Conservation (phyloP, 2,113 vertebrate species). For the Marmota flaviventris region DNA sequence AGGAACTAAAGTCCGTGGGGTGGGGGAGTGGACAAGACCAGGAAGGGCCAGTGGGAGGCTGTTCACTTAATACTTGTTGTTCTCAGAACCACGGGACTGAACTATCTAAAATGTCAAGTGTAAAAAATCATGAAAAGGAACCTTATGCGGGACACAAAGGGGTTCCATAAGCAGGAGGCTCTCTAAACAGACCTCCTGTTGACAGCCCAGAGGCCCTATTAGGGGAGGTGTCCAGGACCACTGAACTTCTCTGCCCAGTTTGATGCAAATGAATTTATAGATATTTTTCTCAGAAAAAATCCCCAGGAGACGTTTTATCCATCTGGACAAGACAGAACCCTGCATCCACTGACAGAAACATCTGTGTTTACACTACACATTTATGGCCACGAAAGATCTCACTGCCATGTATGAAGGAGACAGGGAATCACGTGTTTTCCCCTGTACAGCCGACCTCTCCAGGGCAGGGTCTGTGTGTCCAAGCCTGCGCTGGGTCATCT, state of each 20-base stretch:
- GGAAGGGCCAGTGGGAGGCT: not conserved
- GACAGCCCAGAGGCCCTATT: not conserved
- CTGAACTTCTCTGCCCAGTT: slow-evolving; percentile 46
- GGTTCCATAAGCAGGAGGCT: not conserved
- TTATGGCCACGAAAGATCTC: not conserved
- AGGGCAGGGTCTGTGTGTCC: not conserved
- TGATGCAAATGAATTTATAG: slow-evolving; percentile 29
- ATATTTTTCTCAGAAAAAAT: not conserved
- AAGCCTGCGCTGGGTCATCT: not conserved
- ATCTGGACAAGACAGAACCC: not conserved
- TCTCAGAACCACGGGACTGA: not conserved
- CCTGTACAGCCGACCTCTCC: not conserved
- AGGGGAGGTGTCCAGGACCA: not conserved
- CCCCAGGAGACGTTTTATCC: not conserved
- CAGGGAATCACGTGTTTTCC: not conserved
- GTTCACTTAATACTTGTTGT: not conserved
- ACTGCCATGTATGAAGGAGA: not conserved
- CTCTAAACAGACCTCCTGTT: not conserved
- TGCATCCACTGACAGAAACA: not conserved
- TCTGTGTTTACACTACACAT: not conserved
- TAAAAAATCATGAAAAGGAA: not conserved
- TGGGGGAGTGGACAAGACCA: not conserved
- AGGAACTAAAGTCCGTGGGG: not conserved
- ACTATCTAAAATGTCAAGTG: not conserved
- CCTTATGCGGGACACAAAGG: not conserved